Percentiles rank a stretch among this genome's conserved stretches.
Evolutionary conservation across 2,797 vertebrate genomes (phyloP).

Genomic region (Corythornis leucogaster): DNA sequence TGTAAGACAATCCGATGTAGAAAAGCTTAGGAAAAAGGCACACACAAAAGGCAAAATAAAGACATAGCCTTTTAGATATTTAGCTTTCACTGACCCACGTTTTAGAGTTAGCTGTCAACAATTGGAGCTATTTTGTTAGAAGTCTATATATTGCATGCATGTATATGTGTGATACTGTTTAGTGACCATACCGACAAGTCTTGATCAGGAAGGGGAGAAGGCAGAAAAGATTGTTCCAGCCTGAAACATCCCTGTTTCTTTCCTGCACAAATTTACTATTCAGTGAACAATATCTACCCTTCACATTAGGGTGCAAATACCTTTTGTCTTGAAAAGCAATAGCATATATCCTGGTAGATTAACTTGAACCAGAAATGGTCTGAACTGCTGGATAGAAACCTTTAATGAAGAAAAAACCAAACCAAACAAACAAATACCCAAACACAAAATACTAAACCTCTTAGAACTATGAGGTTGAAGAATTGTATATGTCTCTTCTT

Average conservation of each 20-base stretch:
- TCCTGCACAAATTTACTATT: background rate
- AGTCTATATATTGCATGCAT: background rate
- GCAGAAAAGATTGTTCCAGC: background rate
- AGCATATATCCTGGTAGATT: background rate
- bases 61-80: background rate
- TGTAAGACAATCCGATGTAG: background rate
- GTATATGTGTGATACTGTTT: background rate
- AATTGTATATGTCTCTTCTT: background rate
- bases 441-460: background rate
- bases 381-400: background rate
- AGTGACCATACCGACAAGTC: background rate
- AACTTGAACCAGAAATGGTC: background rate
- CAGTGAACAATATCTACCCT: background rate
- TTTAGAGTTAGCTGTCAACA: background rate
- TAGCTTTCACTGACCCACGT: background rate
- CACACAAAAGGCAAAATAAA: background rate
- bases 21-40: background rate
- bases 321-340: background rate
- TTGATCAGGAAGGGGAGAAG: background rate
- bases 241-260: background rate
- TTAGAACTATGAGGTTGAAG: background rate
- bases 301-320: background rate
- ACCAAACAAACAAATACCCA: too few species aligned
- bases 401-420: background rate
- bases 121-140: background rate